Evolutionary conservation across 1,140 invertebrate genomes (phyloP).

Genomic region (Cataglyphis hispanica): DNA sequence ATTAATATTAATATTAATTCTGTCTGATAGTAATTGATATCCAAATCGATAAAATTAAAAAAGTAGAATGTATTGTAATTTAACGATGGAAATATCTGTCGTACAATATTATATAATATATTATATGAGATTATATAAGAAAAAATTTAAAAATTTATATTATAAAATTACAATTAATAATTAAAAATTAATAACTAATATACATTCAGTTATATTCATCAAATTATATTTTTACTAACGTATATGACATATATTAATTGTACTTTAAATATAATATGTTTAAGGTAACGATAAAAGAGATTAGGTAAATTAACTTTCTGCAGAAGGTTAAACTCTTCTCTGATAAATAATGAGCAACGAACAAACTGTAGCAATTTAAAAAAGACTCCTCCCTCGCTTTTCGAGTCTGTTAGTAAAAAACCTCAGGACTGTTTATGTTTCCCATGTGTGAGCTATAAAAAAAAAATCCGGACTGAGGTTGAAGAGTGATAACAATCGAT

Average conservation of each 20-base stretch:
- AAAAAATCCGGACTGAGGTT: too few species aligned
- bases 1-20: background rate
- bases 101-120: too few species aligned
- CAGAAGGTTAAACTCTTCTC: background rate
- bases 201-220: background rate
- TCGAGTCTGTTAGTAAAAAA: too few species aligned
- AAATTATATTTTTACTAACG: background rate
- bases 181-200: background rate
- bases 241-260: background rate
- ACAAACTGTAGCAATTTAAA: background rate
- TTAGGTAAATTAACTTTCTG: background rate
- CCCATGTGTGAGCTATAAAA: too few species aligned
- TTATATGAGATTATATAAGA: too few species aligned
- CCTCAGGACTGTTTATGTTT: too few species aligned
- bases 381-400: too few species aligned
- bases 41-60: background rate
- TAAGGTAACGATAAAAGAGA: background rate
- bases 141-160: background rate
- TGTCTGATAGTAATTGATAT: background rate
- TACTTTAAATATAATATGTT: background rate
- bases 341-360: background rate
- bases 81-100: background rate
- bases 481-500: conserved; percentile 38
- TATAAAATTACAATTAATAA: background rate
- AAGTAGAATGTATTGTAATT: background rate